phyloP scores from a whole-genome alignment of 1,140 invertebrate genomes.

The Wiebesia pumilae region DNA sequence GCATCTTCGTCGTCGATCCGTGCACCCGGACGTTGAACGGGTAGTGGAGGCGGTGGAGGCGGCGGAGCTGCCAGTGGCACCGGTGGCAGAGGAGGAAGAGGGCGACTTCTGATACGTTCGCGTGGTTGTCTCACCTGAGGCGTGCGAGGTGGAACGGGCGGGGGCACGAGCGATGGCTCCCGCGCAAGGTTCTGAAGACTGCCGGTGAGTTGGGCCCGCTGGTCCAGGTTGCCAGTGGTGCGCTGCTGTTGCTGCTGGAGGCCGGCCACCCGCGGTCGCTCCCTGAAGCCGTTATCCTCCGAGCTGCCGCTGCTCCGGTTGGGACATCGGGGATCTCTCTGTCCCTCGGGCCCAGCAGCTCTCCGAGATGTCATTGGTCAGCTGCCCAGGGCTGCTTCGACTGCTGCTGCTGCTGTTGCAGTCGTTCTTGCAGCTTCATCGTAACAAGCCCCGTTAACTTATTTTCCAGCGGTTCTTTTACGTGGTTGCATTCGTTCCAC shows the following conservation, averaged over 20 bases:
- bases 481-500: too few species aligned
- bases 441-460: not conserved
- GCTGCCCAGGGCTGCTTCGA: conserved; percentile 19
- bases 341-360: conserved; percentile 69
- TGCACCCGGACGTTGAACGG: conserved; percentile 39
- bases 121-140: conserved; percentile 64
- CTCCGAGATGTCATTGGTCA: conserved; percentile 72
- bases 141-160: conserved; percentile 57
- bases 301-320: conserved; percentile 69
- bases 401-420: conserved; percentile 51
- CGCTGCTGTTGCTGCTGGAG: conserved; percentile 62
- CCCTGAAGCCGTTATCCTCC: conserved; percentile 69
- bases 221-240: conserved; percentile 60
- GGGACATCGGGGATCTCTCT: conserved; percentile 69
- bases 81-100: conserved; percentile 15
- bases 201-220: conserved; percentile 58
- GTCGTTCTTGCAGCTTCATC: conserved; percentile 32
- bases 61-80: conserved; percentile 6
- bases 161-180: conserved; percentile 46
- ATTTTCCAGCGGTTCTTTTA: not conserved
- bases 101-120: conserved; percentile 37
- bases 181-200: conserved; percentile 60
- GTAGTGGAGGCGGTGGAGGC: conserved; percentile 43
- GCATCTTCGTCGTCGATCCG: conserved; percentile 50
- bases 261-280: conserved; percentile 66